Base-by-base conservation (phyloP, 2,113 vertebrate species). In the Microcebus jonahi region DNA sequence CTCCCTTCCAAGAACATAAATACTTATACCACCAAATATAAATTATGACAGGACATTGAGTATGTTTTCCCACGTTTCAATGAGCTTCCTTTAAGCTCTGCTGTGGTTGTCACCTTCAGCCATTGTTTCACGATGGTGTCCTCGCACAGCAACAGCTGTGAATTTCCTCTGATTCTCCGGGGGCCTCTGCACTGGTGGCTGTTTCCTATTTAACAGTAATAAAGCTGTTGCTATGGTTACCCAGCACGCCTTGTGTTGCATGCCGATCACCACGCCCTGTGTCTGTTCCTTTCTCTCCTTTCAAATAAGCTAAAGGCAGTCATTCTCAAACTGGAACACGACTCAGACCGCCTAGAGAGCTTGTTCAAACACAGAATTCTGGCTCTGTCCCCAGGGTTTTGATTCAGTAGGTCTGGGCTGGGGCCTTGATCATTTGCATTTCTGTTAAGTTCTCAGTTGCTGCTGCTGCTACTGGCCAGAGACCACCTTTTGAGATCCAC, bases 151-250 rank as follows among this genome's bases (percentile, higher is more conserved):
- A 63, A 96, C 45, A 90, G 39, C 0, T 0, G 8, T 80, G 89
- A 42, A 65, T 84, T 96, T 95, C 96, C 92, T 94, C 91, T 20
- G 8, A 63, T 80, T 93, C 96, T 88, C 36, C 21, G 89, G 89
- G 91, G 48, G 61, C 59, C n/a, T 93, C 42, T 53, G 48, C 42
- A 25, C 13, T 42, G 73, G 36, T 68, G 89, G 73, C 86, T 70
- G 23, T 63, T 97, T 97, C 96, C 96, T 95, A 91, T 87, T 81
- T 88, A 80, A 48, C 4, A 1, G 39, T 65, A 94, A 85, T 94
- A 94, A 81, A 82, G 82, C 27, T 20, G 48, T 94, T 88, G 36
- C 96, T 76, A n/a, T 77, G 87, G 92, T 91, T 79, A 90, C 95
- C 79, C 83, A 80, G 89, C 39, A 77, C 4, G 3, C 95, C 89